Evolutionary conservation across 2,797 vertebrate genomes (phyloP), one percentile per base, ranked within the genome.

Genomic region (Melanotaenia pygmaea): DNA sequence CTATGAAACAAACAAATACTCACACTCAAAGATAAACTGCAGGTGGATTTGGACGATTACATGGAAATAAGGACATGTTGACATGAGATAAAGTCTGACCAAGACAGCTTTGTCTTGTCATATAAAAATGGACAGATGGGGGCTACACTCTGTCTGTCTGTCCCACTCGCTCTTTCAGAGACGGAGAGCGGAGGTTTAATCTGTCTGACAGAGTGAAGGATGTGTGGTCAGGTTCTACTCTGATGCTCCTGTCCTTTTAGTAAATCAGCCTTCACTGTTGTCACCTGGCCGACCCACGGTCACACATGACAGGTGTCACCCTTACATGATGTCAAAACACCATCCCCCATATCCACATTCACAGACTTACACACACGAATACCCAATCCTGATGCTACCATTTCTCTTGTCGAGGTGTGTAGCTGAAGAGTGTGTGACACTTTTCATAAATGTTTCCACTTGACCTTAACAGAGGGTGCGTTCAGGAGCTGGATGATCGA

Each of bases 201-300:
- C 95, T 95, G 93, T 95, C 94, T 98, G 97, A 98, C 98, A 98
- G 96, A 93, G 96, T 97, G 97, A 98, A 95, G 95, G 96, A 98
- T 98, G 95, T 93, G 96, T 95, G 95, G 94, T 94, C 94, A 96
- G 88, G 96, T 96, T 98, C 96, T 97, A 96, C 97, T 97, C 96
- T 97, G 96, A 97, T 97, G 97, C 97, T 96, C 95, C 95, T 96
- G 96, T 98, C 97, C 96, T 97, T 95, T 97, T 97, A 97, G 97
- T 97, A 97, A 98, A 96, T 97, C 93, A 96, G 95, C 96, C 96
- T 96, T 98, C 96, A 95, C 94, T 94, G 94, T 94, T 97, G 96
- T 97, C 96, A 97, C 95, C 90, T 89, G 83, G 80, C 63, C 74
- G 75, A 88, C 89, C 86, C 80, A 77, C 60, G 76, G 90, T 86